Conservation (phyloP, 2,797 vertebrate genomes). For the Alosa sapidissima region DNA sequence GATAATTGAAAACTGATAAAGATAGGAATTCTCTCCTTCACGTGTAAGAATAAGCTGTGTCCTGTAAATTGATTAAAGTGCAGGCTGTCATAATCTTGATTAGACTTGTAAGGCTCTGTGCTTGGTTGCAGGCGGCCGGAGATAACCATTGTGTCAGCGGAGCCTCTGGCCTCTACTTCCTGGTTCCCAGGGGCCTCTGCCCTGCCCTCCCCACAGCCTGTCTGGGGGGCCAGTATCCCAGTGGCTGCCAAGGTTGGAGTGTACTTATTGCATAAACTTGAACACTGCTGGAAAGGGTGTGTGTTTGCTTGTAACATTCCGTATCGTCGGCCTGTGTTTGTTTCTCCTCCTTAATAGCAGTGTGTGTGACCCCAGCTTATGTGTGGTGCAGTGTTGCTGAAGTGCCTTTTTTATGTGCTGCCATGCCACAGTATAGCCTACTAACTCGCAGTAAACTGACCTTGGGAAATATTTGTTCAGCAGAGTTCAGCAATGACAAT, state of each 20-base stretch:
- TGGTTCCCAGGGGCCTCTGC: conserved; percentile 80
- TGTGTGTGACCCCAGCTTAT: background rate
- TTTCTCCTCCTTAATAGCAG: background rate
- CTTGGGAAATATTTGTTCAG: background rate
- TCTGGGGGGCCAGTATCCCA: conserved; percentile 77
- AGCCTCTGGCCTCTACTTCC: conserved; percentile 76
- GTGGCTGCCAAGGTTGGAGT: conserved; percentile 77
- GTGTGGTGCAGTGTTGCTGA: background rate
- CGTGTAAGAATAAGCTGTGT: background rate
- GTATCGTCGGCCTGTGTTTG: conserved; percentile 50
- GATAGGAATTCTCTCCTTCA: background rate
- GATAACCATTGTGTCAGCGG: conserved; percentile 90
- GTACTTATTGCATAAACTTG: background rate
- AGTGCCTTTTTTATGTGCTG: background rate
- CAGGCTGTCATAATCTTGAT: background rate
- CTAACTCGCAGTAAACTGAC: background rate
- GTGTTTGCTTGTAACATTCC: background rate
- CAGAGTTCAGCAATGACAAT: background rate
- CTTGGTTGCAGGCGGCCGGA: conserved; percentile 79
- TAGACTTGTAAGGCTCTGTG: background rate
- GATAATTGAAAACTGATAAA: background rate
- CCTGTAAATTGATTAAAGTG: background rate
- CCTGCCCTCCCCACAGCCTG: conserved; percentile 66
- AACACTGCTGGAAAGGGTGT: background rate
- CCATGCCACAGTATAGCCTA: background rate